phyloP scores from a whole-genome alignment of 2,888 invertebrate species.

The Erpobdella octoculata region DNA sequence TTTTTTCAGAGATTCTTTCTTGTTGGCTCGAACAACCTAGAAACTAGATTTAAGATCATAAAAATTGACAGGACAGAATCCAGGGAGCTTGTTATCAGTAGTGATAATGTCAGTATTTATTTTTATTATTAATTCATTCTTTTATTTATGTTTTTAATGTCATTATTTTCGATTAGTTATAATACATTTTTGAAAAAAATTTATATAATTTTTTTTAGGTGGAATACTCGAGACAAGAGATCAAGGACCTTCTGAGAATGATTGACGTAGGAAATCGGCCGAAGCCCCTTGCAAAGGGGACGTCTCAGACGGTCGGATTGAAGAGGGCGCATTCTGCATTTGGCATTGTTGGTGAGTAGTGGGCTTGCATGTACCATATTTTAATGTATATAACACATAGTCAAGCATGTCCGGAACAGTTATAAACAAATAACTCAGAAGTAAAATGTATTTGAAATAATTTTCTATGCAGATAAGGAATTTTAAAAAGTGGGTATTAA shows the following conservation, averaged over 20 bases:
- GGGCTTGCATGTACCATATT: too few relatives aligned
- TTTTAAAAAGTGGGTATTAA: too few relatives aligned
- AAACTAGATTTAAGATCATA: constrained; percentile 79
- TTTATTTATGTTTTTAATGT: background rate
- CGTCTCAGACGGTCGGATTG: constrained; percentile 57
- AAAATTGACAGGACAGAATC: constrained; percentile 86
- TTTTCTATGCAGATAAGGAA: too few relatives aligned
- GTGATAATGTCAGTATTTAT: constrained; percentile 59
- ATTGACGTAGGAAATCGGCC: constrained; percentile 63
- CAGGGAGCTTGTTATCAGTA: constrained; percentile 69
- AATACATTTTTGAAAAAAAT: too few relatives aligned
- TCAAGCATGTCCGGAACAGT: too few relatives aligned
- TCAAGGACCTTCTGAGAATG: constrained; percentile 71
- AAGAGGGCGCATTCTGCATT: constrained; percentile 79
- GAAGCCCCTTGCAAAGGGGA: constrained; percentile 39
- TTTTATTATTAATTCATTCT: background rate
- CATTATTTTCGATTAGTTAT: background rate
- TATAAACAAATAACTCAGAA: too few relatives aligned
- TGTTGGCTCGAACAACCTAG: constrained; percentile 87
- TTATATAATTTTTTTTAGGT: constrained; percentile 53
- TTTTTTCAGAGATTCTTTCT: constrained; percentile 74
- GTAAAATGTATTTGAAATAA: too few relatives aligned
- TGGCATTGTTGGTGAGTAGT: constrained; percentile 75
- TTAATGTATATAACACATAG: too few relatives aligned
- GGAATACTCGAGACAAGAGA: constrained; percentile 78